Percentiles rank a stretch among this genome's conserved stretches.
Evolutionary conservation across 2,113 vertebrate genomes (phyloP).

Genomic region (Tetraodon nigroviridis): DNA sequence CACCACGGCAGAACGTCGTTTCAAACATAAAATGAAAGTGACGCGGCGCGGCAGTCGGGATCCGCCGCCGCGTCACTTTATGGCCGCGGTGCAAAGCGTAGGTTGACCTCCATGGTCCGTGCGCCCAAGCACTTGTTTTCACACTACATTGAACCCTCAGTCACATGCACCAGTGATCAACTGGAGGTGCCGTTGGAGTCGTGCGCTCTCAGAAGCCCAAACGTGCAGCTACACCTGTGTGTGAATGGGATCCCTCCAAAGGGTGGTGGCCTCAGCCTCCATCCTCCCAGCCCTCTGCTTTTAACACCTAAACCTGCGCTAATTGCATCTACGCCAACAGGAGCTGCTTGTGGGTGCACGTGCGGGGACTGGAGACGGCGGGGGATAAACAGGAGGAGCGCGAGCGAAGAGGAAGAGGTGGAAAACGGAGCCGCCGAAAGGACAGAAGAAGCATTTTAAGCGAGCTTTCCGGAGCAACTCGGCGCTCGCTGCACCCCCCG

Average conservation of each 20-base stretch:
- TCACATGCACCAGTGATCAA: constrained; percentile 53
- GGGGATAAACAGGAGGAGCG: constrained; percentile 50
- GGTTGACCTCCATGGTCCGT: constrained; percentile 19
- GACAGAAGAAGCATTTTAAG: constrained; percentile 43
- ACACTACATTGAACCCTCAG: constrained; percentile 53
- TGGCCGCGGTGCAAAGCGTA: constrained; percentile 5
- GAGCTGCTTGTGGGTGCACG: constrained; percentile 48
- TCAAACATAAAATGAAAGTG: too few relatives aligned
- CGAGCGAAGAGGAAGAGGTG: constrained; percentile 15
- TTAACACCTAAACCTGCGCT: constrained; percentile 18
- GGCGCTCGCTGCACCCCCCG: neutral
- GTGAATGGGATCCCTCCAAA: constrained; percentile 1
- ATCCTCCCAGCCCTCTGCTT: constrained; percentile 7
- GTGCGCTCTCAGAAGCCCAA: constrained; percentile 19
- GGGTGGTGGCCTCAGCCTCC: neutral
- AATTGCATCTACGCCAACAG: constrained; percentile 24
- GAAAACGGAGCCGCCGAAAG: constrained; percentile 51
- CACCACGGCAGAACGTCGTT: too few relatives aligned
- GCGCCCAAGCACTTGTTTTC: constrained; percentile 37
- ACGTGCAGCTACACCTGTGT: constrained; percentile 37
- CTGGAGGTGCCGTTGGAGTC: constrained; percentile 19
- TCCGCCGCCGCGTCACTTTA: neutral
- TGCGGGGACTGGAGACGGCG: constrained; percentile 40
- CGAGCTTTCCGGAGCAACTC: constrained; percentile 37
- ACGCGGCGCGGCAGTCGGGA: too few relatives aligned